Base-by-base conservation (phyloP, 37 sponge, comb jelly and placozoan genomes). In the Axinella damicornis region DNA sequence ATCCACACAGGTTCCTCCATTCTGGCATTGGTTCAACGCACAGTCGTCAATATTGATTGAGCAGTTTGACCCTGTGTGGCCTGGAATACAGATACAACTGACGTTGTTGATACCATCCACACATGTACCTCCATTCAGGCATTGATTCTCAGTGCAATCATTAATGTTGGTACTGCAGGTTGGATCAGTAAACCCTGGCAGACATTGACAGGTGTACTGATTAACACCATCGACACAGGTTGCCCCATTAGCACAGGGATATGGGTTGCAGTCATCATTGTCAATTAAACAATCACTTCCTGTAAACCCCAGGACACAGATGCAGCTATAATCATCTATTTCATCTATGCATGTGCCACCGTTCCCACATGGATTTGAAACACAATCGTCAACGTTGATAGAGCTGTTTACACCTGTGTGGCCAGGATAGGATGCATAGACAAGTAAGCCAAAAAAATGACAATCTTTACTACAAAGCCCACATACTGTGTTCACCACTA, bases 41-140 rank as follows among this genome's bases (percentile, higher is more conserved):
- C n/a, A n/a, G n/a, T n/a, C n/a, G n/a, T n/a, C n/a, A n/a, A n/a
- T n/a, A n/a, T n/a, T n/a, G n/a, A n/a, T n/a, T n/a, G n/a, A n/a
- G n/a, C n/a, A n/a, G n/a, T n/a, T n/a, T n/a, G n/a, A n/a, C n/a
- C n/a, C n/a, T n/a, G n/a, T n/a, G n/a, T n/a, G n/a, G n/a, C n/a
- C n/a, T n/a, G n/a, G n/a, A n/a, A n/a, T n/a, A n/a, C n/a, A n/a
- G n/a, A n/a, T 64, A 32, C 80, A 80, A 39, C 41, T 56, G 66
- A 74, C 25, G 65, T 33, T 34, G 5, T 36, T 63, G 14, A 63
- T 38, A 21, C 63, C 19, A 30, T 84, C 85, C 20, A 82, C 53
- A 81, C 92, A 92, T 20, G 71, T 61, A 6, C 88, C 88, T 28
- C 87, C 81, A 83, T 92, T 92, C 33, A 69, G 31, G 67, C 93